Conservation (phyloP, 2,113 vertebrate species). For the Peromyscus polionotus region DNA sequence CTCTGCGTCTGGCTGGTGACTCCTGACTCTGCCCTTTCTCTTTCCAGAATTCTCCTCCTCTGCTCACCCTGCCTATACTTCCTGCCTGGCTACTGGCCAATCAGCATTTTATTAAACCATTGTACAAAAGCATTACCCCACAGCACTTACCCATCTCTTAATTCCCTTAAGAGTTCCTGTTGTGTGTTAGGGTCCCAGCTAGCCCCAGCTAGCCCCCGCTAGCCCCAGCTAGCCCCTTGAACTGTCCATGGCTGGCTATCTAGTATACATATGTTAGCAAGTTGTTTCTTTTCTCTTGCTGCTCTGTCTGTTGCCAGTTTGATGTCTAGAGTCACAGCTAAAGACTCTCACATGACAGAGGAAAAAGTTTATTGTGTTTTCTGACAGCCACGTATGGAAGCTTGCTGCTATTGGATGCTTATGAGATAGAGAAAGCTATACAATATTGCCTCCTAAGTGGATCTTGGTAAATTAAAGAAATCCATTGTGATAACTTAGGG, state of each 20-base stretch:
- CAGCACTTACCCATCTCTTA: background rate
- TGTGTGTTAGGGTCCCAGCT: background rate
- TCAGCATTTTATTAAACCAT: too few species aligned
- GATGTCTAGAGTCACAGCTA: background rate
- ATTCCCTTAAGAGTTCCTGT: background rate
- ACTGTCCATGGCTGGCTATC: background rate
- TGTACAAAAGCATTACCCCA: too few species aligned
- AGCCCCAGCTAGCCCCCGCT: too few species aligned
- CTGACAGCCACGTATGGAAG: background rate
- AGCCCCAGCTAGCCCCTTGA: background rate
- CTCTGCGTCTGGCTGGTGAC: too few species aligned
- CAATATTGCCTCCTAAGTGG: background rate
- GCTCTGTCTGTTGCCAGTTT: background rate
- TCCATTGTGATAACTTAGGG: background rate
- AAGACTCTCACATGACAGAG: background rate
- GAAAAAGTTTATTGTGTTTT: background rate
- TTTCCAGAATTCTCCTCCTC: too few species aligned
- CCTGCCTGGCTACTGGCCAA: too few species aligned
- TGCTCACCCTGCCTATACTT: too few species aligned
- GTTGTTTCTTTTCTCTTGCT: background rate
- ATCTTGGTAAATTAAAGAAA: background rate
- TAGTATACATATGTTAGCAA: background rate
- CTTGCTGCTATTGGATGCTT: background rate
- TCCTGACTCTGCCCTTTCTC: too few species aligned
- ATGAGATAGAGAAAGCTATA: background rate